Base-by-base conservation (phyloP, 1,140 invertebrate genomes). In the Zophobas morio region DNA sequence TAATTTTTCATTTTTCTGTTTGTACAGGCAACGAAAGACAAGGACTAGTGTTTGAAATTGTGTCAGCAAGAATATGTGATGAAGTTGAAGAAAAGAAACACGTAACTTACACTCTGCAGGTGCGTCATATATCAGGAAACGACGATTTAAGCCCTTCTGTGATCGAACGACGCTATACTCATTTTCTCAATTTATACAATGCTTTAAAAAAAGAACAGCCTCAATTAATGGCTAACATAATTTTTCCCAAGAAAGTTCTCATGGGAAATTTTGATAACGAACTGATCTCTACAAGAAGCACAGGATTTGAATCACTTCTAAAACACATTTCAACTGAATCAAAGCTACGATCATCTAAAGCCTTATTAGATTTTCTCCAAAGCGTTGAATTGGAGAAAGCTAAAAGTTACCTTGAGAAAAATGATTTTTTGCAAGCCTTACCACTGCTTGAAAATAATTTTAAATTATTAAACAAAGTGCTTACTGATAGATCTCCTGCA, bases 241-340 rank as follows among this genome's bases (percentile, higher is more conserved):
- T 88, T 70, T 95, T 95, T 86, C 94, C 94, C 3, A 92, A 91
- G 82, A 95, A 95, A 86, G 91, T 84, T 32, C 82, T 95, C 5
- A 86, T 93, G 57, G 94, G 94, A 0, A 96, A 96, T 85, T 96
- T 95, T 85, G 91, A 91, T 49, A 88, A 91, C 35, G 91, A 90
- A 78, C 87, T 94, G 40, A 95, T 96, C 80, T 89, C 90, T 4
- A 87, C 88, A 54, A 88, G 94, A 83, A 93, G 92, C 84, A 84
- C 88, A 5, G 90, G 90, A n/a, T 96, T 96, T 88, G 92, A 94
- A 81, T 86, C 87, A 75, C 88, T 94, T 39, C 84, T 95, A 33
- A 88, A 89, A 36, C 88, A 92, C 80, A 85, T 94, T 42, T 88
- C 89, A 4, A 87, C 85, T 56, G 86, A 92, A 49, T 86, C 88